phyloP scores from a whole-genome alignment of 2,113 vertebrate species.

The Sigmodon hispidus region DNA sequence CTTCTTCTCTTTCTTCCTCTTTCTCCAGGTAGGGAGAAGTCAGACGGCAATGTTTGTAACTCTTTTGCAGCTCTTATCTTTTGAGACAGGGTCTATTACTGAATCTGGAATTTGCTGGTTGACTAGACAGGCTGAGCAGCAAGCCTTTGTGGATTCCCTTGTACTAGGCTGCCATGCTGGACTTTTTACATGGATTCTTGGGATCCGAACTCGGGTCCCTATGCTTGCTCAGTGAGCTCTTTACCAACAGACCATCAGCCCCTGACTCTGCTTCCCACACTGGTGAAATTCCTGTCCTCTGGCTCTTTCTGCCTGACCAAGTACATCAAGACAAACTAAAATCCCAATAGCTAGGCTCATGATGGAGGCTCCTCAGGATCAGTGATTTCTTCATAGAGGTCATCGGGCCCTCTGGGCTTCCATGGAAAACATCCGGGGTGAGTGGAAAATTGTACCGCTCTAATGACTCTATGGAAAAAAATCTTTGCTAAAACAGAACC shows the following conservation, averaged over 20 bases:
- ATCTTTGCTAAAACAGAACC: slow-evolving; percentile 67
- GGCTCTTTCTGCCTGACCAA: neutral
- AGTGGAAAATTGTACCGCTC: neutral
- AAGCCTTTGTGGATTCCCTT: neutral
- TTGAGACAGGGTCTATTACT: neutral
- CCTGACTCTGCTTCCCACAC: neutral
- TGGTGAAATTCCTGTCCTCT: neutral
- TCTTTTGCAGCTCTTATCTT: neutral
- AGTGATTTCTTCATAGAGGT: neutral
- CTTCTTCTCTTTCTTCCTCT: too few relatives aligned
- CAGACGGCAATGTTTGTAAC: neutral
- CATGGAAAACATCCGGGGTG: neutral
- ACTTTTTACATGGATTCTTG: neutral
- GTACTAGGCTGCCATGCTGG: neutral
- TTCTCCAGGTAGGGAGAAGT: neutral
- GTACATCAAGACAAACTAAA: neutral
- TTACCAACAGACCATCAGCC: neutral
- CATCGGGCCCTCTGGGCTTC: neutral
- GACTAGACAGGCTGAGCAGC: neutral
- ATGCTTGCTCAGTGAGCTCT: too few relatives aligned
- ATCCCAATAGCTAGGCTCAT: neutral
- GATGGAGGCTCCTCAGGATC: neutral
- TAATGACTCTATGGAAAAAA: slow-evolving; percentile 40
- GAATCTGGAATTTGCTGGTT: neutral
- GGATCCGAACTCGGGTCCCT: neutral